A percentile compares a stretch with the other conserved stretches of the same genome.
These are phyloP conservation scores for Talpa occidentalis DNA, from an alignment of 2,113 vertebrate species.

Conservation along the genomic window DNA sequence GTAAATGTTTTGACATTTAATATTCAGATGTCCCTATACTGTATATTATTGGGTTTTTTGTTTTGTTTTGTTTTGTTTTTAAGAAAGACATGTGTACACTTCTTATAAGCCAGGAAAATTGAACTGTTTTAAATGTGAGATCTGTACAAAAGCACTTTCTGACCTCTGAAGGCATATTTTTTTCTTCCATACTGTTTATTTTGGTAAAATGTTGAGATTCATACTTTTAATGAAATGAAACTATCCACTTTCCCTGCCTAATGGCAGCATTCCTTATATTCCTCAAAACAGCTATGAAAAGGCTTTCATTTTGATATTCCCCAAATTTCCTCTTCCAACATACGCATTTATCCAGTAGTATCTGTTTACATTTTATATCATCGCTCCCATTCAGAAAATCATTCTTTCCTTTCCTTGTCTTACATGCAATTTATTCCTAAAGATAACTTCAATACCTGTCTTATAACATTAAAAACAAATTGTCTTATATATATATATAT, in stretches of 20 bases:
- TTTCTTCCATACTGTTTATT: background rate
- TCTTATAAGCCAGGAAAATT: background rate
- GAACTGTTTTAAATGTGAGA: background rate
- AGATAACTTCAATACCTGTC: background rate
- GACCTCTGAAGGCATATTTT: background rate
- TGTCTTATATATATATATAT: background rate
- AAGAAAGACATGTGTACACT: background rate
- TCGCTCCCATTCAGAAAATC: background rate
- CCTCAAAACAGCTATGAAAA: background rate
- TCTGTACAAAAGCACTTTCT: background rate
- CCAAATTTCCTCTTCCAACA: background rate
- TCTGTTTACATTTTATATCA: background rate
- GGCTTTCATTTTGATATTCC: background rate
- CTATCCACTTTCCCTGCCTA: background rate
- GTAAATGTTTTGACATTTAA: background rate
- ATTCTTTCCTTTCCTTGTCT: background rate
- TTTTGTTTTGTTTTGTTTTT: background rate
- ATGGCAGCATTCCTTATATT: background rate
- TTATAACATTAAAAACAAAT: background rate
- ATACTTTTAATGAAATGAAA: background rate
- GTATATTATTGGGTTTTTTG: background rate
- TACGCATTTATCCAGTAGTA: background rate
- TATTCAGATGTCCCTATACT: background rate
- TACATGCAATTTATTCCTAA: background rate
- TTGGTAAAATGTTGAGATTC: background rate